phyloP scores from a whole-genome alignment of 2,888 invertebrate species.

The Tiliacea citrago region DNA sequence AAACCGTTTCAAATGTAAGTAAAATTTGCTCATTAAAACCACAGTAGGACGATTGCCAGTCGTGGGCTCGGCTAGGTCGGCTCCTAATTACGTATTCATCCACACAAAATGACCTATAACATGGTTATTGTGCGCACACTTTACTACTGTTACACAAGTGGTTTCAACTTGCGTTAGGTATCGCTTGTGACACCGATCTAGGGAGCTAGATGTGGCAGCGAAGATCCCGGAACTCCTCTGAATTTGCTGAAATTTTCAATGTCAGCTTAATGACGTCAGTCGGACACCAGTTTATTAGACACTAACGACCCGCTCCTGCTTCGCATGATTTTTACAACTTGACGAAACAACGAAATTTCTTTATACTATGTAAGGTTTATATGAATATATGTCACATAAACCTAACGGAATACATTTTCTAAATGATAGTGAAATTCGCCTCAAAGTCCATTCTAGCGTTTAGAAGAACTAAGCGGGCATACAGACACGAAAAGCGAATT shows the following conservation, averaged over 20 bases:
- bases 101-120: slow-evolving; percentile 83
- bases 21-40: slow-evolving; percentile 50
- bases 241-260: background rate
- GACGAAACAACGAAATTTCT: too few species aligned
- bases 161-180: slow-evolving; percentile 77
- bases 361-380: too few species aligned
- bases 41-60: slow-evolving; percentile 40
- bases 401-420: too few species aligned
- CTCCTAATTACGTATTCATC: slow-evolving; percentile 82
- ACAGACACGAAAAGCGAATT: too few species aligned
- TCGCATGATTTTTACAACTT: too few species aligned
- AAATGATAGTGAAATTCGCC: too few species aligned
- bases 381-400: too few species aligned
- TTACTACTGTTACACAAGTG: slow-evolving; percentile 86
- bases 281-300: too few species aligned
- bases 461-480: too few species aligned
- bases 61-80: slow-evolving; percentile 54
- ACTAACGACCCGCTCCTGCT: too few species aligned
- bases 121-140: slow-evolving; percentile 80
- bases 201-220: slow-evolving; percentile 64
- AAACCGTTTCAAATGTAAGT: slow-evolving; percentile 12
- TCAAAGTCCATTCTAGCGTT: too few species aligned
- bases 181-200: slow-evolving; percentile 57
- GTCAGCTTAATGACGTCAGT: too few species aligned
- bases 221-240: background rate